phyloP scores from a whole-genome alignment of 2,797 vertebrate genomes.

The Philypnodon macrostomus region DNA sequence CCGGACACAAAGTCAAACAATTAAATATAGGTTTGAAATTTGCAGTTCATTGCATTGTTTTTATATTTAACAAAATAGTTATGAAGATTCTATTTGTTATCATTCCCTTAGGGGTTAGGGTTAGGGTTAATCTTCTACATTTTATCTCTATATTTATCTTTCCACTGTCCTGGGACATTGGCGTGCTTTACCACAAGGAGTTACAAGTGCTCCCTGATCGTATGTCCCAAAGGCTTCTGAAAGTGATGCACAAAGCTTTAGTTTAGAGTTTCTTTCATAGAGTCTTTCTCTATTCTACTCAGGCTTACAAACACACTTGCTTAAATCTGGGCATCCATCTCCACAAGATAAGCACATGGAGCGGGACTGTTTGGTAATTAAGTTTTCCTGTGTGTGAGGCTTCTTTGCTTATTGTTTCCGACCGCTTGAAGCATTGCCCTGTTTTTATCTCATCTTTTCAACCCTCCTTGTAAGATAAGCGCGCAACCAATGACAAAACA shows the following conservation, averaged over 20 bases:
- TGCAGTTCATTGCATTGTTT: too few relatives aligned
- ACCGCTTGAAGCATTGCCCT: slow-evolving; percentile 20
- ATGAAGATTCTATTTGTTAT: slow-evolving; percentile 28
- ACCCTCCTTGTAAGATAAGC: slow-evolving; percentile 28
- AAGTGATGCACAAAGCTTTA: too few relatives aligned
- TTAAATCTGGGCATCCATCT: slow-evolving; percentile 33
- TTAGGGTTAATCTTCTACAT: slow-evolving; percentile 19
- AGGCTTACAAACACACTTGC: slow-evolving; percentile 6
- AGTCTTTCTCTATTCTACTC: slow-evolving; percentile 4
- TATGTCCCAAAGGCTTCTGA: slow-evolving; percentile 28
- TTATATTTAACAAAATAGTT: too few relatives aligned
- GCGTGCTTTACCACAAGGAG: slow-evolving; percentile 27
- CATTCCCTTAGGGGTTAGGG: too few relatives aligned
- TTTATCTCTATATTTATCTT: too few relatives aligned
- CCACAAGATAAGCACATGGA: slow-evolving; percentile 37
- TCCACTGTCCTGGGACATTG: slow-evolving; percentile 18
- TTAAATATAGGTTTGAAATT: too few relatives aligned
- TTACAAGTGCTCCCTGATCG: slow-evolving; percentile 25
- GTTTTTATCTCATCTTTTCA: slow-evolving; percentile 12
- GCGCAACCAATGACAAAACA: slow-evolving; percentile 12
- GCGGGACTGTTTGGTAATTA: slow-evolving; percentile 28
- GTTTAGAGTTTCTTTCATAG: slow-evolving; percentile 5
- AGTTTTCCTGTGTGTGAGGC: slow-evolving; percentile 1
- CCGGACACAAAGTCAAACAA: too few relatives aligned
- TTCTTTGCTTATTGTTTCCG: slow-evolving; percentile 20